Evolutionary conservation across 2,888 invertebrate genomes (phyloP).

Genomic region (Plutella xylostella): DNA sequence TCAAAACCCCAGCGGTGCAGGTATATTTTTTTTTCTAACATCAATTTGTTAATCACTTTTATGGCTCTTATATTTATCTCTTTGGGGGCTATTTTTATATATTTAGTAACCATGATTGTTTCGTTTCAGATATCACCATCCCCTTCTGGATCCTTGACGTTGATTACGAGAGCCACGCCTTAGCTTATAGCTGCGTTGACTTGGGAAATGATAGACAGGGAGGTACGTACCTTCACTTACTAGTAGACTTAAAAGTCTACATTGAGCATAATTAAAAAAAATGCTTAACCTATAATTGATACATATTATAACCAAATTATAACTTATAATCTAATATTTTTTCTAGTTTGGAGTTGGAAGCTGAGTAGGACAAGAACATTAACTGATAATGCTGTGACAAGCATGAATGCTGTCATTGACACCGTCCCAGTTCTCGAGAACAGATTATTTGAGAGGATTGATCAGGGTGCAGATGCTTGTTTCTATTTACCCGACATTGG

Average conservation of each 20-base stretch:
- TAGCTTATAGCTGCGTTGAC: slow-evolving; percentile 34
- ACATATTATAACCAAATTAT: not conserved
- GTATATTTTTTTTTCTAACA: no score
- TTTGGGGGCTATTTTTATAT: not conserved
- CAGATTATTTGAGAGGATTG: slow-evolving; percentile 35
- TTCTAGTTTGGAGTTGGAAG: slow-evolving; percentile 54
- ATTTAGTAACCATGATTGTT: not conserved
- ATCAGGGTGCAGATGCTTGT: slow-evolving; percentile 40
- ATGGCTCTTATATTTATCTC: no score
- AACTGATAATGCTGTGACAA: slow-evolving; percentile 19
- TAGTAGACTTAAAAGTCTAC: no score
- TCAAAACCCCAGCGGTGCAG: no score
- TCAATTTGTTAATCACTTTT: no score
- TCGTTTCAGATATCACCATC: slow-evolving; percentile 21
- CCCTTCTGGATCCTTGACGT: slow-evolving; percentile 33
- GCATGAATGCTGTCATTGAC: slow-evolving; percentile 29
- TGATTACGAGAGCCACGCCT: slow-evolving; percentile 29
- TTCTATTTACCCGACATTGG: slow-evolving; percentile 39
- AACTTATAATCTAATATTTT: not conserved
- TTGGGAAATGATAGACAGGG: slow-evolving; percentile 30
- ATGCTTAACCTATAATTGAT: not conserved
- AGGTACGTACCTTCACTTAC: slow-evolving; percentile 32
- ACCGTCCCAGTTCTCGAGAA: slow-evolving; percentile 32
- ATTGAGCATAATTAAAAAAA: not conserved
- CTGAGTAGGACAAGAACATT: slow-evolving; percentile 36